These are phyloP conservation scores for human (Homo sapiens) DNA, from an alignment of 2,113 vertebrate genomes.

Conservation along the genomic window GRCh38 chr17:33482501-33483000, in stretches of 20 bases:
- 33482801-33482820: not conserved
- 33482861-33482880: not conserved
- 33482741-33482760: not conserved
- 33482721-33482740: not conserved
- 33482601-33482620: not conserved
- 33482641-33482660: not conserved
- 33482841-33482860: not conserved
- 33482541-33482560: not conserved
- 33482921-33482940: conserved; percentile 46
- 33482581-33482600: not conserved
- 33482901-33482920: not conserved
- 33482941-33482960: not conserved
- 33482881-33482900: not conserved
- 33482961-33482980: not conserved
- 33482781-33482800: too few species aligned
- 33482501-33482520: not conserved
- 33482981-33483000: conserved; percentile 24
- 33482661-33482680: not conserved
- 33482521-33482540: not conserved
- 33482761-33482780: rapidly evolving
- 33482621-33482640: not conserved
- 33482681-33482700: not conserved
- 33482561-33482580: not conserved
- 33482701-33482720: not conserved
- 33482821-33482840: not conserved